A percentile compares a stretch with the other conserved stretches of the same genome.
Evolutionary conservation across 2,797 vertebrate genomes (phyloP).

Genomic region (Crax fasciolata): DNA sequence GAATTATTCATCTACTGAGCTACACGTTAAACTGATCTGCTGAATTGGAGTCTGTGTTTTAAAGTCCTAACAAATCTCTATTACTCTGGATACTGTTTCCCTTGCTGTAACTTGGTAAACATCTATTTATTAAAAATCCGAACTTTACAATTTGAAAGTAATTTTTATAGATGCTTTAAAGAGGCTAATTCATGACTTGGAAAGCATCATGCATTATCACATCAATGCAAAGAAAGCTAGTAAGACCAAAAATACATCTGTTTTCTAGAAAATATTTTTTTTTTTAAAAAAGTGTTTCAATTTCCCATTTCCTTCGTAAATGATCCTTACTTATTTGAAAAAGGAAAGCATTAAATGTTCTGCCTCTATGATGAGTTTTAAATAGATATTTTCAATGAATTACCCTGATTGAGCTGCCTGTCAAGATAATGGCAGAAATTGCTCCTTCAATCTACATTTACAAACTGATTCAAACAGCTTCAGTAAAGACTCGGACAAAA

Average conservation of each 20-base stretch:
- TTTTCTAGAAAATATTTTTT: slow-evolving; percentile 30
- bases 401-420: slow-evolving; percentile 66
- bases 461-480: slow-evolving; percentile 68
- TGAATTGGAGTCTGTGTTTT: background rate
- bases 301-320: slow-evolving; percentile 50
- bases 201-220: background rate
- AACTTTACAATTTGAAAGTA: slow-evolving; percentile 21
- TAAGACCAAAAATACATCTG: slow-evolving; percentile 41
- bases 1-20: background rate
- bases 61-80: background rate
- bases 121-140: slow-evolving; percentile 9
- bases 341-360: slow-evolving; percentile 52
- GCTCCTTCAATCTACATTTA: slow-evolving; percentile 63
- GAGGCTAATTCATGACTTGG: background rate
- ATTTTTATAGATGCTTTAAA: background rate
- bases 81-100: background rate
- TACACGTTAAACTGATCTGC: background rate
- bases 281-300: background rate
- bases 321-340: slow-evolving; percentile 21
- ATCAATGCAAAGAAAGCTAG: slow-evolving; percentile 17
- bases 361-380: slow-evolving; percentile 29
- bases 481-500: slow-evolving; percentile 36
- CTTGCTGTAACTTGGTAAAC: background rate
- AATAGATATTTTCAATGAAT: slow-evolving; percentile 66
- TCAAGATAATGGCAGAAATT: slow-evolving; percentile 72